Percentiles rank a stretch among this genome's conserved stretches.
These are phyloP conservation scores for Neodon shergylaensis DNA, from an alignment of 2,113 vertebrate species.

Conservation along the genomic window DNA sequence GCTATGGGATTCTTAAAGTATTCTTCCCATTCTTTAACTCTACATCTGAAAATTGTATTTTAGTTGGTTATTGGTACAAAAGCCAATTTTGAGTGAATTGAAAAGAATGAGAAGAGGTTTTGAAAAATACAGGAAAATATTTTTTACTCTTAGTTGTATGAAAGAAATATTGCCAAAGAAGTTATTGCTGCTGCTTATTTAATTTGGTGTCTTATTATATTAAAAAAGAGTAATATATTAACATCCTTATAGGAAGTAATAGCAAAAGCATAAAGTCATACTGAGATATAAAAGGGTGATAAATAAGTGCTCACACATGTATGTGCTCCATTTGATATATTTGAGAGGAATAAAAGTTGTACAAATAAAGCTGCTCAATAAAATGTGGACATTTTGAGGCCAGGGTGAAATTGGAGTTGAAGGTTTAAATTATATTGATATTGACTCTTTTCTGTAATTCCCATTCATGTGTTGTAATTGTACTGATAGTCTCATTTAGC, in stretches of 20 bases:
- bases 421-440: not conserved
- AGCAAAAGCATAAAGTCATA: not conserved
- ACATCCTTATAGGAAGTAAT: not conserved
- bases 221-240: not conserved
- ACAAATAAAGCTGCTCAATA: not conserved
- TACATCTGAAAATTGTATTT: not conserved
- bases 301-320: not conserved
- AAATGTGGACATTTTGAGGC: not conserved
- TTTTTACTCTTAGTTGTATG: accelerated
- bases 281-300: not conserved
- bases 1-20: not conserved
- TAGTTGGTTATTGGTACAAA: not conserved
- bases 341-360: not conserved
- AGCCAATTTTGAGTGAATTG: not conserved
- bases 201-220: not conserved
- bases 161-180: not conserved
- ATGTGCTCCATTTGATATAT: not conserved
- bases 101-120: not conserved
- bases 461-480: not conserved
- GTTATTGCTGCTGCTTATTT: not conserved
- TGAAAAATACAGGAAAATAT: not conserved
- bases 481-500: not conserved
- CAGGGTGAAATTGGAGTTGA: not conserved
- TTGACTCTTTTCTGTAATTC: not conserved
- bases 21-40: not conserved